These are phyloP conservation scores for Phoenicopterus ruber DNA, from an alignment of 2,113 vertebrate species.

Conservation along the genomic window DNA sequence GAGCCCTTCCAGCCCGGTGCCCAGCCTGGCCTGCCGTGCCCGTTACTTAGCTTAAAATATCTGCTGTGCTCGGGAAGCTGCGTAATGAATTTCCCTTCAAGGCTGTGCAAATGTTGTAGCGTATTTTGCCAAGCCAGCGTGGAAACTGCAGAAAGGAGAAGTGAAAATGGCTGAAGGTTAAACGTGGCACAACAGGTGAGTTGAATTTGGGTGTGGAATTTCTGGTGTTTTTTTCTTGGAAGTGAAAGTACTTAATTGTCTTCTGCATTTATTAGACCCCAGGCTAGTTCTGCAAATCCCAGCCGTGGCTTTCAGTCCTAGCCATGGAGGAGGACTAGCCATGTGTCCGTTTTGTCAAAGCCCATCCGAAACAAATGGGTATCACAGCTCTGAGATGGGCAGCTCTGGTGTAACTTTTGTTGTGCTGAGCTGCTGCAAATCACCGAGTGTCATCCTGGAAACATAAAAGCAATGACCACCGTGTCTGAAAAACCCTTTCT, in stretches of 20 bases:
- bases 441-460: background rate
- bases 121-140: background rate
- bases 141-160: background rate
- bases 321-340: background rate
- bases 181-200: background rate
- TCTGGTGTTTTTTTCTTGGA: background rate
- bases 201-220: background rate
- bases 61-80: background rate
- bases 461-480: background rate
- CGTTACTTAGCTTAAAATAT: background rate
- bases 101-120: fast-evolving
- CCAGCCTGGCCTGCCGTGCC: background rate
- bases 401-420: background rate
- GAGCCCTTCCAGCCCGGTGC: background rate
- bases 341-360: fast-evolving
- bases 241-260: background rate
- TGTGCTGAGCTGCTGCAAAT: background rate
- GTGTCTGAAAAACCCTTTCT: background rate
- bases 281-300: background rate
- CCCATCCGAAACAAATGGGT: background rate
- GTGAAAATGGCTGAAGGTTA: background rate
- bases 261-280: background rate
- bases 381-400: background rate
- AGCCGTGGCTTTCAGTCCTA: background rate
- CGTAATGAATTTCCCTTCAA: background rate